phyloP scores from a whole-genome alignment of 2,888 invertebrate species.

The Taenaris catops region DNA sequence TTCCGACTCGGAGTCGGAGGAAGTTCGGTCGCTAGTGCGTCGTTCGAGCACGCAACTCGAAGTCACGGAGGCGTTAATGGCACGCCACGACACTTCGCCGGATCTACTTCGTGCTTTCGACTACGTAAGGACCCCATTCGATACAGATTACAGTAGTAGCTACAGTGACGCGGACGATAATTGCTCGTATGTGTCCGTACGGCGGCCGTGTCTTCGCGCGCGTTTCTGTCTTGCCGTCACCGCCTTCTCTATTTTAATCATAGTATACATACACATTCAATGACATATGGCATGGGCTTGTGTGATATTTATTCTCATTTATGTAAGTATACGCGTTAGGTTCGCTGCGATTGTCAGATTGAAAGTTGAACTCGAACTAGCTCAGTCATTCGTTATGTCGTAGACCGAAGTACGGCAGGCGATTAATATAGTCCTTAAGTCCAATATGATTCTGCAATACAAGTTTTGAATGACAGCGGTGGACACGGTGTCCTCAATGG shows the following conservation, averaged over 20 bases:
- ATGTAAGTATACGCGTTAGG: slow-evolving; percentile 58
- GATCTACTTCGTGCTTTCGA: slow-evolving; percentile 70
- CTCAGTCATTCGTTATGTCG: too few species aligned
- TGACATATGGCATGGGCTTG: slow-evolving; percentile 69
- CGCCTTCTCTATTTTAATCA: slow-evolving; percentile 68
- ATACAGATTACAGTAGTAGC: slow-evolving; percentile 59
- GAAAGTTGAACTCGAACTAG: slow-evolving; percentile 11
- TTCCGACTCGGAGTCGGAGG: slow-evolving; percentile 85
- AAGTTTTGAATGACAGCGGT: too few species aligned
- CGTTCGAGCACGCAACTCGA: slow-evolving; percentile 82
- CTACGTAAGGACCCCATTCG: slow-evolving; percentile 72
- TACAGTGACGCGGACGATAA: slow-evolving; percentile 45
- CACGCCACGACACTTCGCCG: slow-evolving; percentile 64
- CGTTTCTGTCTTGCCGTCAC: slow-evolving; percentile 68
- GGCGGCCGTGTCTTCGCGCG: slow-evolving; percentile 58
- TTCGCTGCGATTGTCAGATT: slow-evolving; percentile 63
- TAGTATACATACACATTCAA: slow-evolving; percentile 72
- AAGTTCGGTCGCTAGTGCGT: slow-evolving; percentile 81
- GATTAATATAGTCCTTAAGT: too few species aligned
- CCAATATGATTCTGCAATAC: too few species aligned
- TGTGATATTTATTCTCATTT: slow-evolving; percentile 62
- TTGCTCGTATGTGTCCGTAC: slow-evolving; percentile 36
- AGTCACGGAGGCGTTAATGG: slow-evolving; percentile 79
- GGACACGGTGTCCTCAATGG: too few species aligned
- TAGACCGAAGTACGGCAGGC: too few species aligned